Evolutionary conservation across 2,888 invertebrate genomes (phyloP), one percentile per base, ranked within the genome.

Genomic region (Cryptus armator): DNA sequence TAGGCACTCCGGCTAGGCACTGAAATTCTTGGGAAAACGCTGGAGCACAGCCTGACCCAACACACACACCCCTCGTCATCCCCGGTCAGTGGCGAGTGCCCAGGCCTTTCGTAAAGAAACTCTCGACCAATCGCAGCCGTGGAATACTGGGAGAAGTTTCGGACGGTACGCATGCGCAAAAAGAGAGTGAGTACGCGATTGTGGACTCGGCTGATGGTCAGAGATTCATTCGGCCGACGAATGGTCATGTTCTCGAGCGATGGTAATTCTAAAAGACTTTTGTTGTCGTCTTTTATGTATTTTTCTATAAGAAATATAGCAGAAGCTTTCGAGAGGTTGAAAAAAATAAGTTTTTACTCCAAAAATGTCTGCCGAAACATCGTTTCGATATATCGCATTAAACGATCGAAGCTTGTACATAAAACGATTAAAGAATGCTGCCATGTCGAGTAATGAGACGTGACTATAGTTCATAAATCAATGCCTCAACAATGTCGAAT

Each of bases 11-110:
- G 62, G 62, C 6, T n/a, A 72, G 62, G 62, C 46, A 29, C 74
- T 62, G 62, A 48, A 62, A 74, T 74, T 62, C 46, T 74, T 74
- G 74, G 74, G 62, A 74, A 74, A 74, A 74, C 10, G 24, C 14
- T 44, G 59, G 10, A 53, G 56, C 56, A 56, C 56, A 24, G 56
- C 56, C 56, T 56, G 56, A 56, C 37, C 37, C 37, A 37, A 37
- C 37, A 37, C 37, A 56, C 29, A 32, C 59, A 62, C 29, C 32
- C 29, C 59, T 4, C n/a, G 32, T n/a, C 32, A 29, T 62, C 56
- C 56, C 56, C 56, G 59, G n/a, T 24, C 59, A 24, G 0, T 5
- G 29, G 59, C 29, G 59, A 62, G 53, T 16, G 53, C 59, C 24
- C 10, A 10, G 24, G 19, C 19, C 56, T 56, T 24, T 56, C 19